Evolutionary conservation across 2,888 invertebrate species (phyloP), one percentile per base, ranked within the genome.

Genomic region (Netelia melanura): DNA sequence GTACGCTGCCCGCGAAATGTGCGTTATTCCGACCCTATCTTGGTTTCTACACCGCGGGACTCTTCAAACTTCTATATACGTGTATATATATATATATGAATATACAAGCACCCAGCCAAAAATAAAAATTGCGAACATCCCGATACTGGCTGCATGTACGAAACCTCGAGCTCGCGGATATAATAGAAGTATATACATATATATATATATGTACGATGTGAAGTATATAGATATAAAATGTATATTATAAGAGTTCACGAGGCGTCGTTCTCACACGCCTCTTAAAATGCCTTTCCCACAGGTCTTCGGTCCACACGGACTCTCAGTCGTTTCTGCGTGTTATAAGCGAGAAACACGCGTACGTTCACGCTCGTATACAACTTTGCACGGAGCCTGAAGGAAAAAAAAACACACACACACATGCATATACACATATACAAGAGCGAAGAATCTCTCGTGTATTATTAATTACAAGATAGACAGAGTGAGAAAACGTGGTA

Each of bases 231-330:
- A 43, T 38, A 65, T 67, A 62, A 38, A 38, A 38, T 76, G 21
- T 38, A 64, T 23, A n/a, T n/a, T 64, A 44, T 68, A 78, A 72
- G 79, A 65, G 71, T 74, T 84, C 80, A 76, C 71, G 76, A 80
- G 80, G 84, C 84, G 80, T 80, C 84, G 64, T 84, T 84, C 84
- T 84, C 83, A 83, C 86, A 80, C 83, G 84, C 82, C 86, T 88
- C 87, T 89, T 84, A 67, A 85, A 81, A 83, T 83, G 87, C 86
- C 85, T 87, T 89, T 87, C 89, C 87, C 87, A 88, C 87, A 88
- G 87, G 87, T 85, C 83, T 86, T 80, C 81, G 80, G 70, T 79
- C 83, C 84, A 78, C 78, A 72, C 70, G 76, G 65, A 77, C 72
- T 38, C 38, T 67, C 80, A 61, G 67, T 83, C 58, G 70, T 78